Conservation (phyloP, 1,140 invertebrate genomes). For the Drosophila seguyi region DNA sequence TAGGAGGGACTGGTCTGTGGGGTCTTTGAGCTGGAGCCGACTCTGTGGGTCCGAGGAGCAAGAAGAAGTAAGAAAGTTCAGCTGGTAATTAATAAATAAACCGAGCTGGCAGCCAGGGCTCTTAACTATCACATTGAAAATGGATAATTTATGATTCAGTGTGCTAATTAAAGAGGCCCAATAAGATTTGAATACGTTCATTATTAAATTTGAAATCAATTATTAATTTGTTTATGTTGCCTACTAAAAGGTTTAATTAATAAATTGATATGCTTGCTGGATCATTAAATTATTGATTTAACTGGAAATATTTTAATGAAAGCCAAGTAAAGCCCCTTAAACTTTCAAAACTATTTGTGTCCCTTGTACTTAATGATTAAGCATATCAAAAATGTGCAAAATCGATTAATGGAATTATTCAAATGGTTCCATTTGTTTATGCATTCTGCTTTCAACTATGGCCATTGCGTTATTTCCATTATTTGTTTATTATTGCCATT, state of each 20-base stretch:
- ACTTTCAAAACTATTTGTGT: not conserved
- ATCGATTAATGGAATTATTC: conserved; percentile 27
- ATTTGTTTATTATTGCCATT: conserved; percentile 49
- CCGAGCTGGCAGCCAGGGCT: conserved; percentile 1
- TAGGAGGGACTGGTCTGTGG: conserved; percentile 2
- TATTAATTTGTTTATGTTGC: not conserved
- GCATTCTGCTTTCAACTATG: conserved; percentile 35
- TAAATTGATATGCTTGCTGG: not conserved
- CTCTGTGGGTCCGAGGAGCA: not conserved
- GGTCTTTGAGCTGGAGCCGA: conserved; percentile 15
- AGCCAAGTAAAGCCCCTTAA: not conserved
- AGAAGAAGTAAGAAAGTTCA: conserved; percentile 7
- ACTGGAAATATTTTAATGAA: not conserved
- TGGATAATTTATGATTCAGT: conserved; percentile 16
- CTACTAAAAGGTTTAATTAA: not conserved
- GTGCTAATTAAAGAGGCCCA: conserved; percentile 6
- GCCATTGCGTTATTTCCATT: conserved; percentile 37
- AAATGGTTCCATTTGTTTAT: conserved; percentile 44
- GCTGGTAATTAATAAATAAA: conserved; percentile 35
- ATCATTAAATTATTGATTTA: not conserved
- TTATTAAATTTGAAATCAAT: not conserved
- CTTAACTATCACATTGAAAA: conserved; percentile 10
- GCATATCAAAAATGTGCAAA: conserved; percentile 6
- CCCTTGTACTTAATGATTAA: conserved; percentile 1
- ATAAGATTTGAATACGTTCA: not conserved